These are phyloP conservation scores for Exaiptasia diaphana DNA, from an alignment of 64 coral and sea anemone genomes.

Conservation along the genomic window DNA sequence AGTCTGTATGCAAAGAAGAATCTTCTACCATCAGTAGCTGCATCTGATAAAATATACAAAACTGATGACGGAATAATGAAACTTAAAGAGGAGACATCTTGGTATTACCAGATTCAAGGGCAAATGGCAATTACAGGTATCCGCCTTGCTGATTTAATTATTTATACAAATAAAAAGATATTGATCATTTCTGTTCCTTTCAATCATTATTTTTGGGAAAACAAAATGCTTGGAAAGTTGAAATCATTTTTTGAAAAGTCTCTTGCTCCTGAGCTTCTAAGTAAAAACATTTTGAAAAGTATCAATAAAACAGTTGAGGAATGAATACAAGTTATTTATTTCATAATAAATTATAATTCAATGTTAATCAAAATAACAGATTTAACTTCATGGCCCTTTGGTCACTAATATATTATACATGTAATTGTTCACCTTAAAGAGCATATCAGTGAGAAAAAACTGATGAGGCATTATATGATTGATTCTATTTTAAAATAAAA, in stretches of 20 bases:
- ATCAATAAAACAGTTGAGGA: not conserved
- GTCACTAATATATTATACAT: too few species aligned
- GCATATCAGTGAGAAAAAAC: too few species aligned
- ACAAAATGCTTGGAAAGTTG: slow-evolving; percentile 3
- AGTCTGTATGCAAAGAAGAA: slow-evolving; percentile 14
- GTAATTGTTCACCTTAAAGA: too few species aligned
- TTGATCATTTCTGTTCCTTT: not conserved
- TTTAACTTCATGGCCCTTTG: too few species aligned
- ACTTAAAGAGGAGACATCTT: slow-evolving; percentile 26
- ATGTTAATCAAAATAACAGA: too few species aligned
- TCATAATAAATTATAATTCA: not conserved
- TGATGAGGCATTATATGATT: too few species aligned
- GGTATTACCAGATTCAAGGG: slow-evolving; percentile 37
- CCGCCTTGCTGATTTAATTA: slow-evolving; percentile 4
- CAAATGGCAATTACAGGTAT: not conserved
- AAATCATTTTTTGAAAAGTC: not conserved
- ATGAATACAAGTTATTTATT: not conserved
- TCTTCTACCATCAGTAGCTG: not conserved
- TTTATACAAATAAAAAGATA: slow-evolving; percentile 37
- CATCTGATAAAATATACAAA: not conserved
- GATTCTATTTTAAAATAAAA: too few species aligned
- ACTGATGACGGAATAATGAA: not conserved
- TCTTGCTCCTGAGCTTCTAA: not conserved
- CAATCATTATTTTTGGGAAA: slow-evolving; percentile 3
- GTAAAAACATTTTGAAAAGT: not conserved